Evolutionary conservation across 2,888 invertebrate genomes (phyloP).

Genomic region (Tipula helvola): DNA sequence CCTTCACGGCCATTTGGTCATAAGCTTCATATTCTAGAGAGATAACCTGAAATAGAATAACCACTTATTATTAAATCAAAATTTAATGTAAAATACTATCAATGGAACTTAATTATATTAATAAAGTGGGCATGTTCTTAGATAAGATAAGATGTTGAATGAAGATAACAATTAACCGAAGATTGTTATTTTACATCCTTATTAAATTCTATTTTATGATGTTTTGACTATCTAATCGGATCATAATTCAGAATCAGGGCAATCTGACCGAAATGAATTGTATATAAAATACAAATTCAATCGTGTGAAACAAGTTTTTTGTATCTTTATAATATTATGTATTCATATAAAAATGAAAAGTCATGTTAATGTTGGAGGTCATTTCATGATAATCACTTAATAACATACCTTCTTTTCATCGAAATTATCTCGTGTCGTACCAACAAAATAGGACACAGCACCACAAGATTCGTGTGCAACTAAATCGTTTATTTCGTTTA

Average conservation of each 20-base stretch:
- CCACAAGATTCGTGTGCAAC: constrained; percentile 66
- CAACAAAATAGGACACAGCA: constrained; percentile 79
- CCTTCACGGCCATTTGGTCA: constrained; percentile 78
- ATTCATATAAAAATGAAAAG: background rate
- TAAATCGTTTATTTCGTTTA: constrained; percentile 51
- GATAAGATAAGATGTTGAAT: background rate
- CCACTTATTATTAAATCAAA: background rate
- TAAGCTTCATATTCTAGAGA: constrained; percentile 88
- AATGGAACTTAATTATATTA: no score
- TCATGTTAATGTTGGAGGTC: background rate
- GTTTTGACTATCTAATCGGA: background rate
- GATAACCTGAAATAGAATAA: constrained; percentile 46
- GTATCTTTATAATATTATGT: no score
- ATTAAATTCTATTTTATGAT: background rate
- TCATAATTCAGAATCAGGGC: background rate
- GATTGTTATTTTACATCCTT: background rate
- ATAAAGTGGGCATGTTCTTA: background rate
- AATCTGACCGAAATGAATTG: background rate
- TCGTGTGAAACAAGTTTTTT: background rate
- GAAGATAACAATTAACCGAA: background rate
- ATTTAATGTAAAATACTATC: no score
- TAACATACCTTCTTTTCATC: constrained; percentile 55
- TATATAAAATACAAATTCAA: no score
- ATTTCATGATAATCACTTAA: background rate
- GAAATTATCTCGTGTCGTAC: constrained; percentile 76